phyloP scores from a whole-genome alignment of 2,797 vertebrate genomes.

The Tangara arthus region DNA sequence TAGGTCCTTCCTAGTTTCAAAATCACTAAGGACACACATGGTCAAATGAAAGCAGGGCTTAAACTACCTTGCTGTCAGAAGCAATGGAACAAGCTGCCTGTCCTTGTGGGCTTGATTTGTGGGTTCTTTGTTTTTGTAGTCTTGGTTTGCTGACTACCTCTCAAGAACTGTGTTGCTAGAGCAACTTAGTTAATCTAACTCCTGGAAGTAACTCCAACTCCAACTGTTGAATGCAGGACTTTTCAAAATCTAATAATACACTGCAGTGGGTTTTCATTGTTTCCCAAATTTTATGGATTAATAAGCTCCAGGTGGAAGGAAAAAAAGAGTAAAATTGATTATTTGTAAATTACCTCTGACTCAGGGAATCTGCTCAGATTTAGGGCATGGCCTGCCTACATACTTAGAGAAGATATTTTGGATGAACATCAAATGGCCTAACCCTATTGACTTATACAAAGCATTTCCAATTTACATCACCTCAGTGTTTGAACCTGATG shows the following conservation, averaged over 20 bases:
- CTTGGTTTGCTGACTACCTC: conserved; percentile 1
- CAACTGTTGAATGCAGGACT: not conserved
- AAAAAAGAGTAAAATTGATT: not conserved
- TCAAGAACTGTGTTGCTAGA: not conserved
- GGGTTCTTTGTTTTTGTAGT: not conserved
- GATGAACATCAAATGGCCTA: not conserved
- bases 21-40: conserved; percentile 25
- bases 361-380: not conserved
- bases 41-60: not conserved
- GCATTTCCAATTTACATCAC: not conserved
- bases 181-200: not conserved
- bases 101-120: not conserved
- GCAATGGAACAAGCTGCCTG: not conserved
- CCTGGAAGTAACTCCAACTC: not conserved
- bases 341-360: not conserved
- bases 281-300: not conserved
- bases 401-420: not conserved
- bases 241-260: not conserved
- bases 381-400: not conserved
- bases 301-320: not conserved
- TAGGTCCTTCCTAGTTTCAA: conserved; percentile 38
- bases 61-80: conserved; percentile 29
- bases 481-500: not conserved
- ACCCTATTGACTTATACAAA: not conserved
- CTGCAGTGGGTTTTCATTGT: not conserved